Conservation (phyloP, 2,797 vertebrate species). For the Darevskia nairensis region DNA sequence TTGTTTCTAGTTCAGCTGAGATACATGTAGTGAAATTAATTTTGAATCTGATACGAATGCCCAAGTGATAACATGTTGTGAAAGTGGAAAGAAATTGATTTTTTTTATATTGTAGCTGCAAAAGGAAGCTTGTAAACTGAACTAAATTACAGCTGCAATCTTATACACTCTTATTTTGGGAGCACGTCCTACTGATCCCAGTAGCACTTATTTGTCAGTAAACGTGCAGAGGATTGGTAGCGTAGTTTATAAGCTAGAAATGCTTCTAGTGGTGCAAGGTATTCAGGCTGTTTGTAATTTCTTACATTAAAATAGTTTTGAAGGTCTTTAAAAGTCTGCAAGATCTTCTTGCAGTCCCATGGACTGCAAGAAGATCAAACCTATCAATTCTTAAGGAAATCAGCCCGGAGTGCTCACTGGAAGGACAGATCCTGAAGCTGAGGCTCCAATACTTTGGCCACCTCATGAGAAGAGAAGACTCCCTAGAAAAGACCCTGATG, state of each 20-base stretch:
- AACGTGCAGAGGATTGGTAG: background rate
- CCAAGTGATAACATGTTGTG: background rate
- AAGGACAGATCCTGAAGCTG: no score
- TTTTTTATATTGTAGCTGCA: background rate
- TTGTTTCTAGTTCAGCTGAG: slow-evolving; percentile 2
- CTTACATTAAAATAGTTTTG: background rate
- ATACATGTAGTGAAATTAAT: background rate
- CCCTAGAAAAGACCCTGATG: no score
- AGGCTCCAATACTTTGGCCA: no score
- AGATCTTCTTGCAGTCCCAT: no score
- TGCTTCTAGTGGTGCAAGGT: background rate
- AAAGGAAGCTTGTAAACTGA: background rate
- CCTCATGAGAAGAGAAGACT: no score
- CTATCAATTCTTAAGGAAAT: no score
- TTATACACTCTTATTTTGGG: background rate
- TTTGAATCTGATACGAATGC: background rate
- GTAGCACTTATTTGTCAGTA: no score
- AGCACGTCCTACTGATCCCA: background rate
- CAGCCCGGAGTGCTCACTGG: no score
- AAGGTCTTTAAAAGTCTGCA: background rate
- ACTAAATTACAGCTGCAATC: background rate
- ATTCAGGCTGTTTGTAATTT: background rate
- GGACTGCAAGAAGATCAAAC: no score
- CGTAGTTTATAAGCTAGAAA: background rate
- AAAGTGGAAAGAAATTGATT: background rate